A percentile compares a stretch with the other conserved stretches of the same genome.
Conservation (phyloP, 2,113 vertebrate genomes). For the Sarotherodon lohbergeri region DNA sequence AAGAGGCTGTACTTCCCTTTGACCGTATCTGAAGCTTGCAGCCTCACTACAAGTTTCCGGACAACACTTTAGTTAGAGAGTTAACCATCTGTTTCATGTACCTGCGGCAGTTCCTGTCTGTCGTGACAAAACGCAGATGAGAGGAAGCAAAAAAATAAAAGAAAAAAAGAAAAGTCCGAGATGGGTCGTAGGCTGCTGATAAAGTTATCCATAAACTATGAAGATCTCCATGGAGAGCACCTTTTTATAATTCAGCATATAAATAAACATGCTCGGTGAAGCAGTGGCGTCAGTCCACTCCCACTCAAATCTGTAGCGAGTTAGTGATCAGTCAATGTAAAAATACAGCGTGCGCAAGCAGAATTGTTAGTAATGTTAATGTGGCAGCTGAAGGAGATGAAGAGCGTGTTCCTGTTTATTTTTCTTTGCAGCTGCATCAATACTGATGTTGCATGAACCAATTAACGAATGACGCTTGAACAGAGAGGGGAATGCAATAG, state of each 20-base stretch:
- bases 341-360: neutral
- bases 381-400: slow-evolving; percentile 18
- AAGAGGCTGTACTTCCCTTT: neutral
- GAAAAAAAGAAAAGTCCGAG: neutral
- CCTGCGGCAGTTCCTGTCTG: slow-evolving; percentile 54
- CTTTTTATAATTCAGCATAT: neutral
- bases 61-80: neutral
- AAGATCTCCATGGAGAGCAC: neutral
- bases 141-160: slow-evolving; percentile 19
- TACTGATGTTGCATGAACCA: neutral
- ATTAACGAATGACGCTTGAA: neutral
- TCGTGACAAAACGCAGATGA: neutral
- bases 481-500: neutral
- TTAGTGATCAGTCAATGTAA: neutral
- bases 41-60: slow-evolving; percentile 19
- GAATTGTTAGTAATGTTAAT: neutral
- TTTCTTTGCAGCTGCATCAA: neutral
- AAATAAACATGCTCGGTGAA: neutral
- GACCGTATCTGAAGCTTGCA: neutral
- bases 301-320: neutral
- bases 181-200: neutral
- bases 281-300: neutral
- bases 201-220: neutral
- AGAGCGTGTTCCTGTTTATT: neutral
- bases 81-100: slow-evolving; percentile 19